Evolutionary conservation across 1,140 invertebrate species (phyloP), one percentile per base, ranked within the genome.

Genomic region (Tribolium madens): DNA sequence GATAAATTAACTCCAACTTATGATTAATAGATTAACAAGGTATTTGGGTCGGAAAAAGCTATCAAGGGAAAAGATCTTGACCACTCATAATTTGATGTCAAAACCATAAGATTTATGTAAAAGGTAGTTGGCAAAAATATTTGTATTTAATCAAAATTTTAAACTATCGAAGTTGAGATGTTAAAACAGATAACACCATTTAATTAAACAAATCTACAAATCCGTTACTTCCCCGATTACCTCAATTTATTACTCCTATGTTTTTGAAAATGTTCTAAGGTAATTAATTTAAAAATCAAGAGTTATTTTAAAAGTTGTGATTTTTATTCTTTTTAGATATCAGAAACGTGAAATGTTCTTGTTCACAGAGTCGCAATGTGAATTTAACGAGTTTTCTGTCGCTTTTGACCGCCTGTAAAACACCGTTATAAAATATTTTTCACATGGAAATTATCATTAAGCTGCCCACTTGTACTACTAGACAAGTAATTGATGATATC

Each of bases 21-120:
- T 64, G 57, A 64, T 64, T 64, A 64, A 64, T 36, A 64, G 57
- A 64, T 64, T 12, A 64, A 9, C 9, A 33, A 64, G 36, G n/a
- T 33, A 64, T 64, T 14, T 64, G 57, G 57, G 57, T 64, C 57
- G 26, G 36, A 42, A 31, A 31, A 42, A 42, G 36, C 36, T 42
- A 42, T 42, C 36, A 33, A 10, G 47, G n/a, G 31, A 64, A 33
- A 64, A 2, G 21, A 64, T 64, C 5, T 7, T 12, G 12, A 10
- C 17, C n/a, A 21, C 17, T 60, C 26, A 52, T 52, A 52, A 52
- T 15, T 13, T 13, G 21, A 15, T 21, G 10, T 21, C 18, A 1
- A 57, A 57, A 57, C 21, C n/a, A 21, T 31, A 3, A 10, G 6
- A 21, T 57, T 57, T 57, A 21, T 21, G 50, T 52, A 4, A 14